A percentile compares a stretch with the other conserved stretches of the same genome.
Evolutionary conservation across 1,140 invertebrate genomes (phyloP).

Genomic region (Yoshiicerus persimilis): DNA sequence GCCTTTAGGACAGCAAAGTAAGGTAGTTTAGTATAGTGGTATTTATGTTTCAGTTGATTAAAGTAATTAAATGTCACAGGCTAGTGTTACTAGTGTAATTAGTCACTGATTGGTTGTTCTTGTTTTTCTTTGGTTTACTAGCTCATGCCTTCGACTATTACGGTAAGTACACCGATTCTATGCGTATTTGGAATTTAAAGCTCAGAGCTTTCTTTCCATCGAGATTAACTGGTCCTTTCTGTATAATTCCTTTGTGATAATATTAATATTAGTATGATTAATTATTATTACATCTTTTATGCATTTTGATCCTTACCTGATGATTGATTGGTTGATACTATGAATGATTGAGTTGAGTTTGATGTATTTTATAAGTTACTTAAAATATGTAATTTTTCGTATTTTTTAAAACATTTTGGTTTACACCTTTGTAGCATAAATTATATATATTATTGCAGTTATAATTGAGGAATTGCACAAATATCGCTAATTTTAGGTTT

Average conservation of each 20-base stretch:
- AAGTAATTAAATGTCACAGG: not conserved
- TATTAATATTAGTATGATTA: not conserved
- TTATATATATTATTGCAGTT: not conserved
- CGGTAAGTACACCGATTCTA: constrained; percentile 77
- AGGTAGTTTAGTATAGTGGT: not conserved
- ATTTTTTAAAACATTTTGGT: not conserved
- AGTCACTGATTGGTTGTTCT: constrained; percentile 51
- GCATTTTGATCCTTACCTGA: not conserved
- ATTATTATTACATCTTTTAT: not conserved
- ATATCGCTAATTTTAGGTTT: constrained; percentile 5
- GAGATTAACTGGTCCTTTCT: not conserved
- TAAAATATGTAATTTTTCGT: not conserved
- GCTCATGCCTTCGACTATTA: constrained; percentile 97
- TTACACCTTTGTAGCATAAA: not conserved
- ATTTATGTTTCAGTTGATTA: not conserved
- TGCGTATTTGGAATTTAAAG: constrained; percentile 64
- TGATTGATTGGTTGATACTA: constrained; percentile 18
- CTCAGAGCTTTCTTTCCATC: constrained; percentile 31
- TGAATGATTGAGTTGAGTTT: constrained; percentile 15
- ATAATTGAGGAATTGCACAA: not conserved
- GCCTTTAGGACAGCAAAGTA: too few relatives aligned
- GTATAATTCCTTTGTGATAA: not conserved
- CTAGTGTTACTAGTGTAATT: not conserved
- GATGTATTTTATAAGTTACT: not conserved
- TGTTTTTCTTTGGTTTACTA: constrained; percentile 66